Evolutionary conservation across 2,888 invertebrate species (phyloP).

Genomic region (Agonopterix alstromeriana): DNA sequence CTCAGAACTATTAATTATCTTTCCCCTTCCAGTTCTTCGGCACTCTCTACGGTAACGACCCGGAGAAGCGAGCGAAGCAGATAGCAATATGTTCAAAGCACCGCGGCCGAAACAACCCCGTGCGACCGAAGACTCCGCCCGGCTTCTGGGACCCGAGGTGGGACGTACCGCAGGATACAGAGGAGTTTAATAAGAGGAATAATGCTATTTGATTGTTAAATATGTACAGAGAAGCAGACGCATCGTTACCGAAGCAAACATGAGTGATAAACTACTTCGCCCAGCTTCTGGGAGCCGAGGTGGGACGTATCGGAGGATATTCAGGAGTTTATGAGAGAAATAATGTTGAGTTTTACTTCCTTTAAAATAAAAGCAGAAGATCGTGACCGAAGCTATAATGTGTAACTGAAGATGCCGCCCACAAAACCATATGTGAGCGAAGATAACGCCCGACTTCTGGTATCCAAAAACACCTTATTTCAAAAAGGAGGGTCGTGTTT

Average conservation of each 20-base stretch:
- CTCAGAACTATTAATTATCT: not conserved
- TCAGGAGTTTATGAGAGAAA: slow-evolving; percentile 60
- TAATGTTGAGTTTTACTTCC: slow-evolving; percentile 20
- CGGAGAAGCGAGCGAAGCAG: slow-evolving; percentile 46
- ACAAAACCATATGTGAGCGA: too few relatives aligned
- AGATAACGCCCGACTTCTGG: too few relatives aligned
- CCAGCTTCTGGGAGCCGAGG: slow-evolving; percentile 62
- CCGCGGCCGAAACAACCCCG: slow-evolving; percentile 52
- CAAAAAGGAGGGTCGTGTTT: too few relatives aligned
- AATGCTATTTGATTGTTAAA: slow-evolving; percentile 26
- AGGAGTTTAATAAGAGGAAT: slow-evolving; percentile 58
- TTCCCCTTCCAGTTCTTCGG: slow-evolving; percentile 49
- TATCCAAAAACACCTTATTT: too few relatives aligned
- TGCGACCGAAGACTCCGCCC: slow-evolving; percentile 48
- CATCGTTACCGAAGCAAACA: slow-evolving; percentile 59
- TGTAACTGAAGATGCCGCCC: too few relatives aligned
- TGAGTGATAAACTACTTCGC: slow-evolving; percentile 47
- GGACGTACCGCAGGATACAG: slow-evolving; percentile 58
- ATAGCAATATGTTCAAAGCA: slow-evolving; percentile 62
- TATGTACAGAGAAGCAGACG: slow-evolving; percentile 12
- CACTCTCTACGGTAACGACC: slow-evolving; percentile 52
- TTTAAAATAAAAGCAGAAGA: too few relatives aligned
- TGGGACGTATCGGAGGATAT: slow-evolving; percentile 61
- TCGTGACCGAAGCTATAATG: too few relatives aligned
- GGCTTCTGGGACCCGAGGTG: slow-evolving; percentile 66